These are phyloP conservation scores for Cynopterus sphinx DNA, from an alignment of 2,797 vertebrate species.

Conservation along the genomic window DNA sequence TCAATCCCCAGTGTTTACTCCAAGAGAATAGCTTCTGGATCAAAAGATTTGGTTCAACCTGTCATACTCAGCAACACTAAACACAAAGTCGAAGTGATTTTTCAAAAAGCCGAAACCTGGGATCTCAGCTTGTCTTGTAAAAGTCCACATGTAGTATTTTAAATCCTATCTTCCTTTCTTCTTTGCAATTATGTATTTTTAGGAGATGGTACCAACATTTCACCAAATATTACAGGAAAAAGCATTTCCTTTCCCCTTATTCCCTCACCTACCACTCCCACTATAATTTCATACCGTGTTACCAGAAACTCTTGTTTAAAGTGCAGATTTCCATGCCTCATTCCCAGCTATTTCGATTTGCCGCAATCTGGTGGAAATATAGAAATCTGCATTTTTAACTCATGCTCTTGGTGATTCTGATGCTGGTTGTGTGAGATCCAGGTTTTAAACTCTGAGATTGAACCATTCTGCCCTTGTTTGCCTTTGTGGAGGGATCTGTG, in stretches of 20 bases:
- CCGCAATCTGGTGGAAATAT: background rate
- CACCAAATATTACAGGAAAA: background rate
- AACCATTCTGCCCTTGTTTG: background rate
- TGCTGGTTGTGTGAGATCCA: background rate
- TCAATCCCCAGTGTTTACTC: background rate
- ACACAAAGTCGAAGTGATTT: background rate
- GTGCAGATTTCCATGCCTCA: background rate
- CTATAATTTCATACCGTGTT: background rate
- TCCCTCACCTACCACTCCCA: background rate
- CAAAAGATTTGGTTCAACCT: background rate
- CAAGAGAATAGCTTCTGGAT: background rate
- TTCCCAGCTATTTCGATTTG: background rate
- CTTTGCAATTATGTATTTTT: background rate
- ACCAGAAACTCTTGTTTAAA: background rate
- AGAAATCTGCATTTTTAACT: constrained; percentile 34
- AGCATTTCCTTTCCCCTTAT: background rate
- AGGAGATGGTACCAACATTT: background rate
- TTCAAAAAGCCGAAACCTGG: background rate
- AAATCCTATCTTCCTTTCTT: background rate
- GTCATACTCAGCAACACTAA: background rate
- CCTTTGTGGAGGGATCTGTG: background rate
- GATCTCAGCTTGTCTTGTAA: background rate
- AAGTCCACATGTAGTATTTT: background rate
- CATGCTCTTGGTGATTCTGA: background rate
- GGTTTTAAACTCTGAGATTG: background rate